phyloP scores from a whole-genome alignment of 2,113 vertebrate species.

The Muntiacus muntjak region DNA sequence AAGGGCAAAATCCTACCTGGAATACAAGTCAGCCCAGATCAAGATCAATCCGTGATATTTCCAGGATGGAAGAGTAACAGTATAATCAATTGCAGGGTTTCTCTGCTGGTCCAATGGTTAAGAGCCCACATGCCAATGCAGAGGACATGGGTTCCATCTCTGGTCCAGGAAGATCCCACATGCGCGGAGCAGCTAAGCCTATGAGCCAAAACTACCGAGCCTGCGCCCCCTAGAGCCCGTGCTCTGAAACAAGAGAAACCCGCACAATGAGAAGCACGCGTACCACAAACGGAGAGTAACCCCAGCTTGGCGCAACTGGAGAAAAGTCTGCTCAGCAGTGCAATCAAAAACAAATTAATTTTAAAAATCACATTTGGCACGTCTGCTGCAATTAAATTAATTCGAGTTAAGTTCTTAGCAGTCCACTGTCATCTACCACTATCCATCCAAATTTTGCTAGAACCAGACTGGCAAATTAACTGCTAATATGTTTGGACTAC shows the following conservation, averaged over 20 bases:
- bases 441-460: background rate
- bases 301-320: background rate
- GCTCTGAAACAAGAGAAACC: background rate
- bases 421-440: background rate
- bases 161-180: background rate
- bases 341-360: background rate
- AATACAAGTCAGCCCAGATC: background rate
- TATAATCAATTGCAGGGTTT: background rate
- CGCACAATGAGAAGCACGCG: background rate
- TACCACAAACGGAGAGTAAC: background rate
- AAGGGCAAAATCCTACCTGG: background rate
- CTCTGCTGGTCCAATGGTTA: background rate
- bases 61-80: background rate
- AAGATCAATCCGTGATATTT: background rate
- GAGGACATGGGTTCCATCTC: background rate
- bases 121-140: background rate
- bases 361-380: background rate
- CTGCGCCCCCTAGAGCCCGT: background rate
- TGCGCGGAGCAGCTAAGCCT: background rate
- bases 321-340: background rate
- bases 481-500: background rate
- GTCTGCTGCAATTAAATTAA: background rate
- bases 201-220: background rate
- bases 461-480: background rate
- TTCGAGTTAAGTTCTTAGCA: background rate